Base-by-base conservation (phyloP, 1,140 invertebrate species). In the Plectrocnemia conspersa region DNA sequence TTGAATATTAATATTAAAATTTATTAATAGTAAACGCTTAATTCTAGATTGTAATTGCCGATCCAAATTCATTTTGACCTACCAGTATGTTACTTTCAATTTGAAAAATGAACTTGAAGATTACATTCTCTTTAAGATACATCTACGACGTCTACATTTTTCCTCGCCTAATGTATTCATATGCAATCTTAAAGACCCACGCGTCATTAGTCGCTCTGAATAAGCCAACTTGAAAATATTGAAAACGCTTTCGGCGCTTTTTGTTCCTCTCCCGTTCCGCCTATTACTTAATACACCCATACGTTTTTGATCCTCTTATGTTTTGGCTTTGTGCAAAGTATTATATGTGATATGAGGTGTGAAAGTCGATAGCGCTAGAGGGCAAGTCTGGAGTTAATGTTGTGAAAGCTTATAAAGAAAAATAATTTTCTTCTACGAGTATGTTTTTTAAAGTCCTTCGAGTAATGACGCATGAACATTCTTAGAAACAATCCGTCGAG, bases 301-400 rank as follows among this genome's bases (percentile, higher is more conserved):
- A 3, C 4, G 38, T 13, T 41, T 21, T 10, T 19, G 18, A 15
- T 16, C 11, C 38, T 41, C 38, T 10, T 13, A 41, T 16, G 10
- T 18, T 4, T 16, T 19, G 16, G 16, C 10, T 7, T 10, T 7
- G 18, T 19, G 38, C 7, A 13, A 10, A 16, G 15, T n/a, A n/a
- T n/a, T n/a, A n/a, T n/a, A 19, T 41, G 38, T 11, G n/a, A 47
- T 24, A 32, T 35, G 21, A 21, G 22, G 45, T 47, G 45, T 47
- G 19, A 47, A 47, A 47, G 27, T 47, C 45, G 45, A 47, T 47
- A 47, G 27, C 45, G 35, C 45, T 33, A 47, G 38, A 19, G 38
- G 22, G 22, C 38, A 41, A 19, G 19, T 47, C 29, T 27, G 13
- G 13, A 47, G 35, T 47, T 47, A 47, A 47, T 35, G 45, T 23